phyloP scores from a whole-genome alignment of 2,888 invertebrate species.

The Zygogramma bicolorata region DNA sequence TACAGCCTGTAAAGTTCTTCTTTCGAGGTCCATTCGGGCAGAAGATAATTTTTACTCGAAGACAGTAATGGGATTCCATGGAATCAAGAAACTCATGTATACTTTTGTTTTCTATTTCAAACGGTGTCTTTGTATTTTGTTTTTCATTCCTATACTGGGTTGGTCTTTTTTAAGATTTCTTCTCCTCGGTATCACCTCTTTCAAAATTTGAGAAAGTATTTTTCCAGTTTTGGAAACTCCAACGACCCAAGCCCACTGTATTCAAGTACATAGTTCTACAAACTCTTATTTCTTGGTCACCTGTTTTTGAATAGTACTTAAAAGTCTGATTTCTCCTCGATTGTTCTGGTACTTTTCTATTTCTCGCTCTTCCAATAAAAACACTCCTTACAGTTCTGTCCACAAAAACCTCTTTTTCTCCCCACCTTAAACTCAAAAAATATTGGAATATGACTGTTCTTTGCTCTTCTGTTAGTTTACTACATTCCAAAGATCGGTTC shows the following conservation, averaged over 20 bases:
- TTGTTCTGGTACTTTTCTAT: conserved; percentile 27
- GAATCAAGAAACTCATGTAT: conserved; percentile 14
- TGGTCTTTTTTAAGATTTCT: conserved; percentile 13
- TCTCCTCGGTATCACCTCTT: not conserved
- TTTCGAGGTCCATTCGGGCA: conserved; percentile 41
- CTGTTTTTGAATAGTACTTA: conserved; percentile 20
- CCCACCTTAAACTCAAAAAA: conserved; percentile 29
- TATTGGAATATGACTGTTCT: conserved; percentile 26
- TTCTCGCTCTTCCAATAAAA: conserved; percentile 18
- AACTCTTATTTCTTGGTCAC: conserved; percentile 22
- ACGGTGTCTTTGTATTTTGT: conserved; percentile 10
- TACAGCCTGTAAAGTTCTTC: conserved; percentile 21
- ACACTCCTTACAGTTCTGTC: conserved; percentile 17
- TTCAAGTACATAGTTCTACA: conserved; percentile 29
- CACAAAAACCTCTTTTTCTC: conserved; percentile 19
- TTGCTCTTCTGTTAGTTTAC: conserved; percentile 15
- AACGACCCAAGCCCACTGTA: not conserved
- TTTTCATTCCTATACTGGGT: conserved; percentile 16
- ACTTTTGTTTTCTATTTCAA: conserved; percentile 11
- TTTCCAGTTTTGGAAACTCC: not conserved
- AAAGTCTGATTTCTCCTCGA: conserved; percentile 28
- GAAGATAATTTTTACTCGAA: conserved; percentile 32
- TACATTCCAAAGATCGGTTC: not conserved
- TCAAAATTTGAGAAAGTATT: not conserved
- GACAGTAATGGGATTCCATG: conserved; percentile 41